A percentile compares a stretch with the other conserved stretches of the same genome.
These are phyloP conservation scores for Autographa pulchrina DNA, from an alignment of 2,888 invertebrate species.

Conservation along the genomic window DNA sequence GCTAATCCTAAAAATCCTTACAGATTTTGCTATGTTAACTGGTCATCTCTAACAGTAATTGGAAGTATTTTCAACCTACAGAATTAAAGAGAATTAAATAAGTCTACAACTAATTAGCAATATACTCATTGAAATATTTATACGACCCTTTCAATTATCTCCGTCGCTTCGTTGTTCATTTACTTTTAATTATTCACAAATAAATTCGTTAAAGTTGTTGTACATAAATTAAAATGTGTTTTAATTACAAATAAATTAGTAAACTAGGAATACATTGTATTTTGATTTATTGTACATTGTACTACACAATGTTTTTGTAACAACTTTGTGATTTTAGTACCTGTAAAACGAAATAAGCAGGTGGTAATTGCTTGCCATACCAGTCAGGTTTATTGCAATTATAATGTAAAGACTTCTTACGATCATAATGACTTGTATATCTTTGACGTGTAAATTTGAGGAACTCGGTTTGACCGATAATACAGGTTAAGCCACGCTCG, in stretches of 20 bases:
- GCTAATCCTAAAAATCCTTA: background rate
- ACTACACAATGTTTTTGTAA: background rate
- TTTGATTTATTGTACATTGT: background rate
- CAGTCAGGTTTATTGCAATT: too few relatives aligned
- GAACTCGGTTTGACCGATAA: too few relatives aligned
- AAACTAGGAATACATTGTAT: background rate
- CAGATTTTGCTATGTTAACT: too few relatives aligned
- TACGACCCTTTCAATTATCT: constrained; percentile 34
- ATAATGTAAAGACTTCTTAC: too few relatives aligned
- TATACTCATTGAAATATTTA: constrained; percentile 41
- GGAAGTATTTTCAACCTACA: constrained; percentile 12
- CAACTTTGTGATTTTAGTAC: background rate
- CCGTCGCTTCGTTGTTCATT: constrained; percentile 28
- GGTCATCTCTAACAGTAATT: background rate
- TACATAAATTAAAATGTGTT: constrained; percentile 30
- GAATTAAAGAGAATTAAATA: constrained; percentile 21
- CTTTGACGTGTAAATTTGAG: too few relatives aligned
- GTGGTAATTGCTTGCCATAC: too few relatives aligned
- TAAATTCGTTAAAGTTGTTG: constrained; percentile 20
- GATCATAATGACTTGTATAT: too few relatives aligned
- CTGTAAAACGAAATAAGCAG: background rate
- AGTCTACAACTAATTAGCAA: constrained; percentile 37
- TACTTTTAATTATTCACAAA: constrained; percentile 46
- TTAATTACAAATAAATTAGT: constrained; percentile 14
- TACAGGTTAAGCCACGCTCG: too few relatives aligned